Evolutionary conservation across 2,113 vertebrate species (phyloP), one percentile per base, ranked within the genome.

Genomic region (Propithecus coquereli): DNA sequence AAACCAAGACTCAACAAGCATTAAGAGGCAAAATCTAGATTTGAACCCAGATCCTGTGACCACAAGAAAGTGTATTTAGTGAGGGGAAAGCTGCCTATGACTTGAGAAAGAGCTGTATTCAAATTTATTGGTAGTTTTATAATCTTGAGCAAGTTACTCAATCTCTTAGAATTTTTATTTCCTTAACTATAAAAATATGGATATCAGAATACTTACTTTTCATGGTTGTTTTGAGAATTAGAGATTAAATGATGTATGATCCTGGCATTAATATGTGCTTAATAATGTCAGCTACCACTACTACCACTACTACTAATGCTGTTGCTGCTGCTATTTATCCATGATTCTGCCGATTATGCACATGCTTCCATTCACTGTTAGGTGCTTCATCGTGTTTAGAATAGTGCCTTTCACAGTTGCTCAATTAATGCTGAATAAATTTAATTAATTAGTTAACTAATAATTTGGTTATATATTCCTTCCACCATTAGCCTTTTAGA

Each of bases 361-460:
- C 1, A 5, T 52, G 30, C 1, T 65, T 95, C 52, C n/a, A 61
- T 61, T 87, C 37, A 52, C 3, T 57, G 27, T 68, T 40, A 30
- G 7, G 14, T 65, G 34, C 27, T 57, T 91, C 45, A 52, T 45
- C 70, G 20, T 81, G 63, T 91, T 91, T 52, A 47, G 9, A 17
- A 68, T 45, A 70, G 11, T 85, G 57, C 5, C 57, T 91, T 92
- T 87, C 82, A 83, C 80, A 70, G n/a, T 8, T 84, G 27, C 8
- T 54, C 32, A 92, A 80, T 84, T 96, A 88, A 94, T 84, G n/a
- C 12, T 83, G 9, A 96, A 80, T 90, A 70, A 74, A 92, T 70
- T 30, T 63, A 92, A 47, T 84, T 61, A 79, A 54, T 71, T 85
- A 65, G 27, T 57, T 63, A 40, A 17, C 65, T 95, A 91, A 79